A percentile compares a stretch with the other conserved stretches of the same genome.
Conservation (phyloP, 2,797 vertebrate species). For the Galago senegalensis region DNA sequence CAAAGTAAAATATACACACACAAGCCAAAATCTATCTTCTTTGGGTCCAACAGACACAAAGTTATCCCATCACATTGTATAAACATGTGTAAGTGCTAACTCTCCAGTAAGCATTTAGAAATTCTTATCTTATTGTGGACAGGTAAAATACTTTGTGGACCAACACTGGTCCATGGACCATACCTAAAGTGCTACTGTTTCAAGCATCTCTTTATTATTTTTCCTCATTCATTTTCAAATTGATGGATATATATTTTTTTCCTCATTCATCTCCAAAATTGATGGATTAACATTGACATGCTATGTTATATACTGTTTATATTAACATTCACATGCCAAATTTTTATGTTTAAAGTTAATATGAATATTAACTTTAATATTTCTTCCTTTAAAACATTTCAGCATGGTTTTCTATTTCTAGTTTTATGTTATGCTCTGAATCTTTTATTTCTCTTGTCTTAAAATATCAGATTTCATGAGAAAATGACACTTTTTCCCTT, state of each 20-base stretch:
- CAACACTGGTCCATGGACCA: background rate
- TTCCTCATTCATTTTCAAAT: background rate
- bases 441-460: background rate
- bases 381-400: constrained; percentile 50
- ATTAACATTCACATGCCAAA: no score
- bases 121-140: background rate
- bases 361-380: background rate
- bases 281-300: no score
- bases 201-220: background rate
- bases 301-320: no score
- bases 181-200: background rate
- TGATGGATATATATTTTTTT: background rate
- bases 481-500: background rate
- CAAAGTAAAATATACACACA: background rate
- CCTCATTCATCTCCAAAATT: background rate
- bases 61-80: background rate
- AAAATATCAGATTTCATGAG: background rate
- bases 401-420: background rate
- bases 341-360: no score
- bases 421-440: background rate
- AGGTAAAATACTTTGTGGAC: background rate
- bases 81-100: background rate
- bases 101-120: background rate
- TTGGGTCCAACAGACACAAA: background rate
- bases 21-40: background rate